Conservation (phyloP, 2,113 vertebrate genomes). For the Hippocampus barbouri region DNA sequence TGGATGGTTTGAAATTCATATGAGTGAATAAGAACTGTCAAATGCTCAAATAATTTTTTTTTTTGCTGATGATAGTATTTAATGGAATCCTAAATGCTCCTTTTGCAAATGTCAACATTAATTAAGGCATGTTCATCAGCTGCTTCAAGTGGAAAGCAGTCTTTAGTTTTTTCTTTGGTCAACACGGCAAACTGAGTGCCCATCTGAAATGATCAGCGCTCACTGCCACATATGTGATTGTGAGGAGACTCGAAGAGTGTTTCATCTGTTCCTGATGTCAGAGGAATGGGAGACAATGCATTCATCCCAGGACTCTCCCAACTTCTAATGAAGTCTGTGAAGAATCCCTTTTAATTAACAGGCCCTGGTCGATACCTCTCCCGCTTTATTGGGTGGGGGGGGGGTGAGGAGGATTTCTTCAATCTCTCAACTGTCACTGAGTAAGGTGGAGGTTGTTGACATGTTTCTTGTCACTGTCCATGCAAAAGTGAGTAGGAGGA, state of each 20-base stretch:
- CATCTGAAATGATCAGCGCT: conserved; percentile 32
- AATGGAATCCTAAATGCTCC: conserved; percentile 60
- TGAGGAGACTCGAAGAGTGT: conserved; percentile 38
- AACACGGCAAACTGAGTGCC: conserved; percentile 6
- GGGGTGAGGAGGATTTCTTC: conserved; percentile 53
- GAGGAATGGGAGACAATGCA: conserved; percentile 65
- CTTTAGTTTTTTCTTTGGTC: conserved; percentile 7
- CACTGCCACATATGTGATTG: conserved; percentile 25
- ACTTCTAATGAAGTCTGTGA: conserved; percentile 76
- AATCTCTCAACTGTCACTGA: conserved; percentile 57
- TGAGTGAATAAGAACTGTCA: conserved; percentile 35
- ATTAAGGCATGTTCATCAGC: conserved; percentile 62
- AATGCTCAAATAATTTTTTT: conserved; percentile 6
- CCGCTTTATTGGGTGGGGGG: conserved; percentile 55
- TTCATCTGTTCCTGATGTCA: conserved; percentile 54
- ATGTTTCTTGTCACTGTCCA: conserved; percentile 40
- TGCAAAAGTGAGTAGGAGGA: conserved; percentile 27
- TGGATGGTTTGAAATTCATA: conserved; percentile 36
- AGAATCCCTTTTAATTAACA: conserved; percentile 75
- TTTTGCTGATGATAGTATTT: conserved; percentile 57
- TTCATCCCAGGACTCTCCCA: conserved; percentile 65
- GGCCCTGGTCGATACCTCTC: conserved; percentile 65
- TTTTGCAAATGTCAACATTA: conserved; percentile 53
- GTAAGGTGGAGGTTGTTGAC: conserved; percentile 43
- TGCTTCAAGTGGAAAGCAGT: conserved; percentile 45